phyloP scores from a whole-genome alignment of 2,797 vertebrate species.

The Microctenopoma stevenorrisi region DNA sequence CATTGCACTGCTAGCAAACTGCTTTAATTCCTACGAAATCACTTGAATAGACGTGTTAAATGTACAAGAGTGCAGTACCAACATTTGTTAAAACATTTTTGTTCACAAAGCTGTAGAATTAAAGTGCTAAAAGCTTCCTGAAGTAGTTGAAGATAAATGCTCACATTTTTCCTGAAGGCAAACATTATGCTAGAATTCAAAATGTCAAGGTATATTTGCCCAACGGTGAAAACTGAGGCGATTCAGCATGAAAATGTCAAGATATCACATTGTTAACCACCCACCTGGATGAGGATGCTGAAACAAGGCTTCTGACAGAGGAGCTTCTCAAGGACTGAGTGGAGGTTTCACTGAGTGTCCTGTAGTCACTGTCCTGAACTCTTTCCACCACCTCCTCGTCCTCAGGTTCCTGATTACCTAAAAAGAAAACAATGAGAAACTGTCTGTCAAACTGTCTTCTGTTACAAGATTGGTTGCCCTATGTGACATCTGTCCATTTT shows the following conservation, averaged over 20 bases:
- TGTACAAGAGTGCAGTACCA: not conserved
- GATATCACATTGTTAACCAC: constrained; percentile 34
- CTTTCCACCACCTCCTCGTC: constrained; percentile 77
- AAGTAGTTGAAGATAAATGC: constrained; percentile 9
- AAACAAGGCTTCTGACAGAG: constrained; percentile 50
- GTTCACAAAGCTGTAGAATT: not conserved
- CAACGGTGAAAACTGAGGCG: not conserved
- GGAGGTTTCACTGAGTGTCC: constrained; percentile 73
- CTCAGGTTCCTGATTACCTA: constrained; percentile 77
- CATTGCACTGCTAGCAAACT: constrained; percentile 2
- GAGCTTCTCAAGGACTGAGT: constrained; percentile 48
- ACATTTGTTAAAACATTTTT: not conserved
- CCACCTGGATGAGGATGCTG: constrained; percentile 63
- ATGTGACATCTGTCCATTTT: too few relatives aligned
- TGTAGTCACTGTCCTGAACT: constrained; percentile 84
- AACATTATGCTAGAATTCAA: constrained; percentile 28
- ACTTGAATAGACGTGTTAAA: not conserved
- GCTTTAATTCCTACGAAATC: not conserved
- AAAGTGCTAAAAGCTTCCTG: constrained; percentile 3
- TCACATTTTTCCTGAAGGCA: constrained; percentile 9
- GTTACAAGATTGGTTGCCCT: not conserved
- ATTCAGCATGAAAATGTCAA: constrained; percentile 39
- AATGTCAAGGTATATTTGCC: constrained; percentile 47
- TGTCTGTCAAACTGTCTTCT: not conserved
- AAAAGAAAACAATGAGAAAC: constrained; percentile 3